These are phyloP conservation scores for Trisateles emortualis DNA, from an alignment of 2,888 invertebrate genomes.

Conservation along the genomic window DNA sequence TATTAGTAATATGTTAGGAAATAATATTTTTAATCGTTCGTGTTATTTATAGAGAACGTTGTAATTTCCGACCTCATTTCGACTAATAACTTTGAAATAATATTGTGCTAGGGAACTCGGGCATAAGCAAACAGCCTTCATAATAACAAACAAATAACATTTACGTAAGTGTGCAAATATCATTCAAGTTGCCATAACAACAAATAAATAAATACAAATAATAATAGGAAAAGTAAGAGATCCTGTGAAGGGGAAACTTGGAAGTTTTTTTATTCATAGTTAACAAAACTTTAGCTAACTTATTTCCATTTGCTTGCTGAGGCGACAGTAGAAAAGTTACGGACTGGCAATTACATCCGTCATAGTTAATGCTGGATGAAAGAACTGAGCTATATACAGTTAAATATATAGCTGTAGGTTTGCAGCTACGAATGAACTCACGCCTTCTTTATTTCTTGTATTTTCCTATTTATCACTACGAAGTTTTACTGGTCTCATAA, in stretches of 20 bases:
- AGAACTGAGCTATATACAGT: conserved; percentile 16
- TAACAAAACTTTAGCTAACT: conserved; percentile 57
- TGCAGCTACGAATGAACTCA: background rate
- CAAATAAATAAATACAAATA: conserved; percentile 49
- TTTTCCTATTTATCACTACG: background rate
- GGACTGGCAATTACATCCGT: conserved; percentile 52
- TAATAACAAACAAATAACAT: conserved; percentile 19
- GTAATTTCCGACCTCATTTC: background rate
- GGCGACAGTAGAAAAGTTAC: conserved; percentile 50
- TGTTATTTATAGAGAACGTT: background rate
- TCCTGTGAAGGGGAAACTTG: conserved; percentile 34
- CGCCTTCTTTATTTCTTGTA: background rate
- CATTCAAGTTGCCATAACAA: conserved; percentile 41
- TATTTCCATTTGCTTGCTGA: conserved; percentile 58
- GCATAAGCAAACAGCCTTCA: conserved; percentile 1
- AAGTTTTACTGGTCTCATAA: background rate
- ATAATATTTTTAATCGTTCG: background rate
- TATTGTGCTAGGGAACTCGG: background rate
- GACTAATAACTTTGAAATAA: background rate
- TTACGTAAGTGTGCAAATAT: conserved; percentile 33
- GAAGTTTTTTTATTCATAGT: conserved; percentile 58
- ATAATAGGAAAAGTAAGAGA: conserved; percentile 38
- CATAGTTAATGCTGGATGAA: conserved; percentile 37
- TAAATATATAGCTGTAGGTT: conserved; percentile 3
- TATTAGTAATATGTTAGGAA: background rate